Base-by-base conservation (phyloP, 2,888 invertebrate species). In the Parthenolecanium corni region DNA sequence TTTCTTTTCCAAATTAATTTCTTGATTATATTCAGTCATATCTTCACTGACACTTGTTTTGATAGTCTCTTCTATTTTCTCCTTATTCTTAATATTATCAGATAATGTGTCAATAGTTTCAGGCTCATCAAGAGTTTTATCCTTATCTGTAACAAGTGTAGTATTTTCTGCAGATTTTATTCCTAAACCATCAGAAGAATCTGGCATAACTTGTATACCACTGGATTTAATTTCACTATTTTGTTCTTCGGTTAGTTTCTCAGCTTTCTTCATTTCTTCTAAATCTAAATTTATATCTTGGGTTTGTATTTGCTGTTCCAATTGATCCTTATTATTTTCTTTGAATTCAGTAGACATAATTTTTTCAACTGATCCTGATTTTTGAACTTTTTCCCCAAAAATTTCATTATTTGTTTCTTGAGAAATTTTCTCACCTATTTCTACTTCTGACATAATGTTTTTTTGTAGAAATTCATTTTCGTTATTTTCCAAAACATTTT, bases 21-120 rank as follows among this genome's bases (percentile, higher is more conserved):
- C n/a, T n/a, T n/a, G n/a, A n/a, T n/a, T n/a, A n/a, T n/a, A n/a
- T n/a, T n/a, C n/a, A n/a, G n/a, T n/a, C n/a, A n/a, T n/a, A n/a
- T n/a, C n/a, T n/a, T 47, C 57, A 61, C 65, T 65, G 2, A 64
- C 56, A 56, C 47, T 62, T 18, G 25, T 18, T n/a, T 46, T 65
- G 65, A 6, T 3, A 9, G 31, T 36, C 14, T 38, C 20, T 12
- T 64, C 38, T 24, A 16, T 54, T n/a, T n/a, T 40, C 16, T 40
- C 40, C 12, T 40, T 2, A 40, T 40, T n/a, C 16, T 40, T n/a
- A 12, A 40, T 40, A n/a, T 2, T 16, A 2, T 0, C 14, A 20
- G 9, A n/a, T 6, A 31, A 1, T n/a, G 1, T 3, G 11, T 46
- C 23, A 18, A 20, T 0, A 18, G 20, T 25, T 20, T 49, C 52